phyloP scores from a whole-genome alignment of 2,888 invertebrate species.

The Ganaspis brasiliensis region DNA sequence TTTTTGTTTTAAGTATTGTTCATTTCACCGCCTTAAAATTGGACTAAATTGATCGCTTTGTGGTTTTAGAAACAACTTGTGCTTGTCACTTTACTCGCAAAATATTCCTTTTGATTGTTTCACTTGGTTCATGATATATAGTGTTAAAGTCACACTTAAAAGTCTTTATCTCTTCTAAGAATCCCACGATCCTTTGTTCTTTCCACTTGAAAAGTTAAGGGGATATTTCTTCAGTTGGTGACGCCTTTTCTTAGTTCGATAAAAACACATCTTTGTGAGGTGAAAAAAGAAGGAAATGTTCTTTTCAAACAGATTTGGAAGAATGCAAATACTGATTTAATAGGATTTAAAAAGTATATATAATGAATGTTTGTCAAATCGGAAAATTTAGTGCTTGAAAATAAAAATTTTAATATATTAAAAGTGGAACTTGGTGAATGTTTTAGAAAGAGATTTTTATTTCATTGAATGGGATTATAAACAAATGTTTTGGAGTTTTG shows the following conservation, averaged over 20 bases:
- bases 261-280: too few species aligned
- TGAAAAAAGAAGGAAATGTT: not conserved
- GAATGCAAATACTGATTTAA: too few species aligned
- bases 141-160: constrained; percentile 21
- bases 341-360: too few species aligned
- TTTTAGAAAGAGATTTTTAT: too few species aligned
- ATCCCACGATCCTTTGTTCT: constrained; percentile 4
- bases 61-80: not conserved
- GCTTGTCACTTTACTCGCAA: not conserved
- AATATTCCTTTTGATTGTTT: constrained; percentile 2
- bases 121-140: constrained; percentile 19
- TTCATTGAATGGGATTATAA: too few species aligned
- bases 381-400: too few species aligned
- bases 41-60: not conserved
- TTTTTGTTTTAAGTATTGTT: constrained; percentile 36
- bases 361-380: too few species aligned
- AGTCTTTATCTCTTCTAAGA: constrained; percentile 27
- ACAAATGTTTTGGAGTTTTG: too few species aligned
- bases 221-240: constrained; percentile 1
- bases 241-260: not conserved
- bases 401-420: too few species aligned
- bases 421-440: too few species aligned
- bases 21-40: constrained; percentile 4
- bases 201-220: constrained; percentile 9
- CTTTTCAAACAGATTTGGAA: not conserved